Conservation (phyloP, 2,113 vertebrate genomes). For the Nicator chloris region DNA sequence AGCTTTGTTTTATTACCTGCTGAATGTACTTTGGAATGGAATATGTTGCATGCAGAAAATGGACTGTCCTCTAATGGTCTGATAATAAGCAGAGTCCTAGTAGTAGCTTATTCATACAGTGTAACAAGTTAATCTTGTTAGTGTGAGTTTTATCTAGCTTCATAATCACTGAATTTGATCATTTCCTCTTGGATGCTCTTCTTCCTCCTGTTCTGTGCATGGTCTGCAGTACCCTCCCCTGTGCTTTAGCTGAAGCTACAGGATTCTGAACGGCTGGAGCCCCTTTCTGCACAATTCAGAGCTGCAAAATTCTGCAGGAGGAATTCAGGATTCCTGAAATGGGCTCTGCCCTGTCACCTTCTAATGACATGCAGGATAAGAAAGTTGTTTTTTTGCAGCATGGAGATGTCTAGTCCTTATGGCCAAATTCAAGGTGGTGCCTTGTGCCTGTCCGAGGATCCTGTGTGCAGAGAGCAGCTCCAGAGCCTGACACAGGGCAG, state of each 20-base stretch:
- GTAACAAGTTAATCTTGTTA: conserved; percentile 22
- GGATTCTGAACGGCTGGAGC: not conserved
- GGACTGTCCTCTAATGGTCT: not conserved
- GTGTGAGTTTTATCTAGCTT: not conserved
- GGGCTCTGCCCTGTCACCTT: not conserved
- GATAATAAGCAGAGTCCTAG: conserved; percentile 13
- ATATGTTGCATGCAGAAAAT: not conserved
- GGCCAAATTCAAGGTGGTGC: not conserved
- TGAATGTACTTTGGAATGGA: not conserved
- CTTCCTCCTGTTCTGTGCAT: not conserved
- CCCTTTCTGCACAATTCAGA: not conserved
- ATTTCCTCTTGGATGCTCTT: not conserved
- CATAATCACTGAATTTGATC: not conserved
- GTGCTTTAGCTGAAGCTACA: not conserved
- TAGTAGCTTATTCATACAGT: not conserved
- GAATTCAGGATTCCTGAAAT: not conserved
- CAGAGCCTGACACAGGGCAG: not conserved
- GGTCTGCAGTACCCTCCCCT: not conserved
- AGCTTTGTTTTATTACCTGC: not conserved
- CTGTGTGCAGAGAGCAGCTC: not conserved
- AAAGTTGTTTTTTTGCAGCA: not conserved
- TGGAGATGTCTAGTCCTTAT: not conserved
- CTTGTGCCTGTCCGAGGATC: accelerated
- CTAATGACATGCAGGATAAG: not conserved
- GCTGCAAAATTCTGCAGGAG: not conserved